phyloP scores from a whole-genome alignment of 2,888 invertebrate genomes.

The Nudaria mundana region DNA sequence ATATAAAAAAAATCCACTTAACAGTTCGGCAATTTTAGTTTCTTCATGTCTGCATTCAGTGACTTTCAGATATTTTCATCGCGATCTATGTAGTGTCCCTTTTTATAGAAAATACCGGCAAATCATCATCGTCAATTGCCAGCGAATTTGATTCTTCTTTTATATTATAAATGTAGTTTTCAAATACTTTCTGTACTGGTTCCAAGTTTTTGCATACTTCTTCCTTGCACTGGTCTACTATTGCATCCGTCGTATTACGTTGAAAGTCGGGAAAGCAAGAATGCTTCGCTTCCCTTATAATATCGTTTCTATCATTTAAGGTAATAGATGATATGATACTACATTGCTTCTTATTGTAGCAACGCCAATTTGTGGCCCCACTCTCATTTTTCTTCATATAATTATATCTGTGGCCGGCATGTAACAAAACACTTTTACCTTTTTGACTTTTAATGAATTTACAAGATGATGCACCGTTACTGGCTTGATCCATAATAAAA shows the following conservation, averaged over 20 bases:
- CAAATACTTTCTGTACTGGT: conserved; percentile 1
- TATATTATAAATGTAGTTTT: no score
- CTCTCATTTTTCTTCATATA: neutral
- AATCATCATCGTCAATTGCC: no score
- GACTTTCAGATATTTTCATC: no score
- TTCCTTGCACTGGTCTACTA: neutral
- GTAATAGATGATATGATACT: neutral
- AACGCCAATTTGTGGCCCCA: neutral
- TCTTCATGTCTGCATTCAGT: no score
- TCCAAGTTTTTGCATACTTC: neutral
- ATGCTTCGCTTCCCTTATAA: neutral
- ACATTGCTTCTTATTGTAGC: neutral
- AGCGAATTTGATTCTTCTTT: no score
- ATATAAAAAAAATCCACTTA: no score
- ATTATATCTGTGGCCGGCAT: neutral
- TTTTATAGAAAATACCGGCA: no score
- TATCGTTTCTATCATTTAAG: neutral
- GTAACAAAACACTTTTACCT: neutral
- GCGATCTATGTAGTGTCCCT: no score
- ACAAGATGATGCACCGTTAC: no score
- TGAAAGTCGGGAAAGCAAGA: neutral
- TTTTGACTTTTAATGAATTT: neutral
- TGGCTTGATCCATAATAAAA: no score
- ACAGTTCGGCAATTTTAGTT: no score
- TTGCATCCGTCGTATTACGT: neutral